Base-by-base conservation (phyloP, 2,888 invertebrate genomes). In the Allygus modestus region DNA sequence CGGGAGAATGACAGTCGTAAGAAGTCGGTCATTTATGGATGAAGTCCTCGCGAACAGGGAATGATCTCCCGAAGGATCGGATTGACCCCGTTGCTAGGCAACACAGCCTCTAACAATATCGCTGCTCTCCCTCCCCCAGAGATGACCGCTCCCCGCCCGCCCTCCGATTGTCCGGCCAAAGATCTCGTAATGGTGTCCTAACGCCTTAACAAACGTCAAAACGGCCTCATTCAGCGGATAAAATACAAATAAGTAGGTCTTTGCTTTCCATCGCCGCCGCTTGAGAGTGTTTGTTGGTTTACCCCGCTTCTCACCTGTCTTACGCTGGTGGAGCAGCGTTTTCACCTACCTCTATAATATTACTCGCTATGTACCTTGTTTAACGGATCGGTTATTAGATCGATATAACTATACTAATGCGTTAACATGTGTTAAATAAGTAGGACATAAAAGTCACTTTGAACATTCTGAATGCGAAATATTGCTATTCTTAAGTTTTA, bases 61-160 rank as follows among this genome's bases (percentile, higher is more conserved):
- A 77, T 77, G 46, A 77, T 77, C 75, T 79, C 83, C 41, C 82
- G 69, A 82, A 71, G 82, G 82, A 73, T 71, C 82, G 71, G 83
- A 75, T 75, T 83, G 83, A 75, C 83, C 75, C 31, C 26, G 83
- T 83, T 75, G 83, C 83, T 41, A 58, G 41, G 83, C 83, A 75
- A 83, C 83, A n/a, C 58, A 51, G 65, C 75, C 28, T 73, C 73
- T 83, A 75, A 83, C 83, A 83, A 75, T 75, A 83, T 75, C 83
- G 26, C 46, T 61, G 23, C 54, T 23, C 73, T 5, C 58, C 9
- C 5, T 1, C 73, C 54, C 20, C 54, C 37, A 26, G 26, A 28
- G 26, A 43, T 41, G 75, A 51, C 77, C 77, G n/a, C n/a, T n/a
- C 12, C 79, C 58, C 5, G 15, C 26, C 54, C 41, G 0, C 77